phyloP scores from a whole-genome alignment of 2,113 vertebrate species.

The Bos javanicus region DNA sequence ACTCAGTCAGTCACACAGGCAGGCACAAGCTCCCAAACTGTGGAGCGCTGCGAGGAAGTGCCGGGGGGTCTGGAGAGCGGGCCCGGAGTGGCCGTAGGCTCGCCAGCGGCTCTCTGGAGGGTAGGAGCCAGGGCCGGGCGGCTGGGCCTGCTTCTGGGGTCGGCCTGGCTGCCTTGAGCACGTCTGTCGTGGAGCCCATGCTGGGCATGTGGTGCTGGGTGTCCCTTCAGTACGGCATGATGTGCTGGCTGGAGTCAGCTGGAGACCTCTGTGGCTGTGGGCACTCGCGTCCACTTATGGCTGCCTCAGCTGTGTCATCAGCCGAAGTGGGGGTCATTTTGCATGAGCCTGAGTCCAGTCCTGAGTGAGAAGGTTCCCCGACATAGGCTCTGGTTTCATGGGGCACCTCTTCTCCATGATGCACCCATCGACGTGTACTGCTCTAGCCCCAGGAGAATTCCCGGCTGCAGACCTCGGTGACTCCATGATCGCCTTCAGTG shows the following conservation, averaged over 20 bases:
- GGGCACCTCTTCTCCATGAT: background rate
- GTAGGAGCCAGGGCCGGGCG: background rate
- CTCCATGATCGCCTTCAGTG: fast-evolving
- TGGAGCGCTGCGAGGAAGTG: background rate
- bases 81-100: fast-evolving
- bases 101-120: background rate
- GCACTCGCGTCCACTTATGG: fast-evolving
- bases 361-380: fast-evolving
- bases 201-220: background rate
- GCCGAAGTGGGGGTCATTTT: no score
- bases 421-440: fast-evolving
- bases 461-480: background rate
- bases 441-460: background rate
- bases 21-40: fast-evolving
- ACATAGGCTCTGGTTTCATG: background rate
- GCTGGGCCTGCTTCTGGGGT: fast-evolving
- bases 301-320: background rate
- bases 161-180: background rate
- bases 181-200: fast-evolving
- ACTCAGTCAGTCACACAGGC: no score
- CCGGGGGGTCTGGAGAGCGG: fast-evolving
- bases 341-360: background rate
- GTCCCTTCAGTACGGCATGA: background rate
- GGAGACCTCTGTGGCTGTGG: background rate
- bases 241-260: background rate